A percentile compares a stretch with the other conserved stretches of the same genome.
These are phyloP conservation scores for Machaerirhynchus nigripectus DNA, from an alignment of 2,113 vertebrate genomes.

Conservation along the genomic window DNA sequence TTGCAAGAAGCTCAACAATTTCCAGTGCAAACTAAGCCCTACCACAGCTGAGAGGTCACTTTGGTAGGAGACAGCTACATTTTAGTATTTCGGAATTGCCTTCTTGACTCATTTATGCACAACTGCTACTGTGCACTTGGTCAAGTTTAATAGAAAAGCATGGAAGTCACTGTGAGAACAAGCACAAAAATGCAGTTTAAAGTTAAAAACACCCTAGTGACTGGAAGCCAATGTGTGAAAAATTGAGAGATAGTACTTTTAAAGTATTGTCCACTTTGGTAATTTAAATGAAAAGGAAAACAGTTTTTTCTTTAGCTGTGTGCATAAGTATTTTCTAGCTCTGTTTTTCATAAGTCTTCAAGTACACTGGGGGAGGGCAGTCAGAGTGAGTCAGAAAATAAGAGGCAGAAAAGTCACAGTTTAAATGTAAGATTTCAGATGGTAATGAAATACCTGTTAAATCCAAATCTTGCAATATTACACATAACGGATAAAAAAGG, in stretches of 20 bases:
- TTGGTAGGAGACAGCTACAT: background rate
- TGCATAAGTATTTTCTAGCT: background rate
- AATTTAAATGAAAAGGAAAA: background rate
- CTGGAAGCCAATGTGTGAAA: background rate
- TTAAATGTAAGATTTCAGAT: background rate
- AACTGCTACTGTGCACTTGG: background rate
- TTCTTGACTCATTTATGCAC: background rate
- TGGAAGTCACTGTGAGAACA: background rate
- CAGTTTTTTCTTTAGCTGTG: background rate
- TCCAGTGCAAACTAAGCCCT: background rate
- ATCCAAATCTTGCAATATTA: background rate
- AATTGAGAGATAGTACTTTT: background rate
- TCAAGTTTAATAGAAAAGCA: background rate
- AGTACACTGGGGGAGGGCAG: accelerated
- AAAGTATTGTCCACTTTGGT: background rate
- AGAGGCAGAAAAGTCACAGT: background rate
- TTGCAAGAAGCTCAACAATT: background rate
- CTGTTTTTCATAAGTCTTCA: background rate
- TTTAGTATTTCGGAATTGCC: background rate
- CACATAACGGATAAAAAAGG: background rate
- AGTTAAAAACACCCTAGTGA: background rate
- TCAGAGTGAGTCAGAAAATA: background rate
- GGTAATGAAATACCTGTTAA: background rate
- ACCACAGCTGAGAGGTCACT: background rate
- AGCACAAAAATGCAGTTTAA: background rate